A percentile compares a stretch with the other conserved stretches of the same genome.
These are phyloP conservation scores for Agonum fuliginosum DNA, from an alignment of 2,888 invertebrate genomes.

Conservation along the genomic window DNA sequence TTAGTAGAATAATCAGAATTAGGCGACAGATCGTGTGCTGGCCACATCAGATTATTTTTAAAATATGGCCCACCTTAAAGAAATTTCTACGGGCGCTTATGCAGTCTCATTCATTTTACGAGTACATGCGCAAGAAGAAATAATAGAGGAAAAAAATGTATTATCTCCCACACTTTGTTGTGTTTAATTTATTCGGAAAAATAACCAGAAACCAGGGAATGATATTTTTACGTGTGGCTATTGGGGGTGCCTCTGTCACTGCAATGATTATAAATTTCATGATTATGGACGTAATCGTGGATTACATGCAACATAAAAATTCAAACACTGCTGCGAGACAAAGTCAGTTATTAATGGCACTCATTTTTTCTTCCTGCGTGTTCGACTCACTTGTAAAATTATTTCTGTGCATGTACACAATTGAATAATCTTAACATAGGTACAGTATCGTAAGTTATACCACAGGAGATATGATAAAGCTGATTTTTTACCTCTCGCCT, in stretches of 20 bases:
- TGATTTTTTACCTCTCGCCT: too few species aligned
- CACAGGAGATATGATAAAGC: too few species aligned
- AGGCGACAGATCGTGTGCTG: too few species aligned
- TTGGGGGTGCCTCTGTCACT: slow-evolving; percentile 11
- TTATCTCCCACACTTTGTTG: slow-evolving; percentile 50
- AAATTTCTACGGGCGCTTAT: too few species aligned
- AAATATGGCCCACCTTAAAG: too few species aligned
- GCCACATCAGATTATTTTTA: too few species aligned
- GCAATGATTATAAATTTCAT: slow-evolving; percentile 25
- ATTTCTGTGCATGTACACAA: not conserved
- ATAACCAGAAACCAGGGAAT: slow-evolving; percentile 35
- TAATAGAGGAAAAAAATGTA: slow-evolving; percentile 48
- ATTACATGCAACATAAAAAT: slow-evolving; percentile 27
- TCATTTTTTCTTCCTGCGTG: not conserved
- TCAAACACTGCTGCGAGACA: slow-evolving; percentile 21
- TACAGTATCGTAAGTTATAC: too few species aligned
- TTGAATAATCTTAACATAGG: not conserved
- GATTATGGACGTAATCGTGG: slow-evolving; percentile 26
- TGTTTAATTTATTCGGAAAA: slow-evolving; percentile 53
- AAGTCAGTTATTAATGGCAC: slow-evolving; percentile 30
- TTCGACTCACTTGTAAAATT: not conserved
- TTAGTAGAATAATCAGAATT: too few species aligned
- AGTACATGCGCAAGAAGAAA: slow-evolving; percentile 32
- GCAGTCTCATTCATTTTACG: slow-evolving; percentile 40
- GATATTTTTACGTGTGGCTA: slow-evolving; percentile 44